phyloP scores from a whole-genome alignment of 2,888 invertebrate genomes.

The Volucella inflata region DNA sequence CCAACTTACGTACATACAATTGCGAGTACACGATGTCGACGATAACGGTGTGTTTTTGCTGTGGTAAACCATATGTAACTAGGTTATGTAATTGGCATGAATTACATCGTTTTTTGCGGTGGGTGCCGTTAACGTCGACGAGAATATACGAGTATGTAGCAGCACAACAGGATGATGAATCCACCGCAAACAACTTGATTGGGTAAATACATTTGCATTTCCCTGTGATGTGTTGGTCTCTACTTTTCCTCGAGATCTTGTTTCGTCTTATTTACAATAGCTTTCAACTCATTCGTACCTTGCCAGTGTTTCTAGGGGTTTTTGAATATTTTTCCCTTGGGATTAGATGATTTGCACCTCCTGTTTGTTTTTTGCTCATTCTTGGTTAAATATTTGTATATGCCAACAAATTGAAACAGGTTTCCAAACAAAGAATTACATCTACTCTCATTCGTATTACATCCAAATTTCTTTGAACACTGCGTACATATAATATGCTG shows the following conservation, averaged over 20 bases:
- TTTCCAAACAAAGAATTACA: no score
- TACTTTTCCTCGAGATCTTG: background rate
- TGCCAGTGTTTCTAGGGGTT: no score
- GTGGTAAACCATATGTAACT: conserved; percentile 22
- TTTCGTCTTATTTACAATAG: conserved; percentile 16
- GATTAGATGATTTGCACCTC: no score
- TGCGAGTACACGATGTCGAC: conserved; percentile 32
- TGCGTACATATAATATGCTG: no score
- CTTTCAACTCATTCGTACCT: background rate
- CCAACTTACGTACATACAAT: no score
- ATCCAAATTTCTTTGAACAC: no score
- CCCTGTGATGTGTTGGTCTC: conserved; percentile 19
- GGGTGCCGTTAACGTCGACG: conserved; percentile 32
- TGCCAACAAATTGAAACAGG: no score
- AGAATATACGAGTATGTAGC: conserved; percentile 56
- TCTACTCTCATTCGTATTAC: no score
- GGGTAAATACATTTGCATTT: conserved; percentile 74
- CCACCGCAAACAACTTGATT: conserved; percentile 73
- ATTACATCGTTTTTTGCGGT: conserved; percentile 70
- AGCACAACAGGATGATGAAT: conserved; percentile 63
- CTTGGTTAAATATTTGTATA: no score
- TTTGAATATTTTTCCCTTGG: no score
- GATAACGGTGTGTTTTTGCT: background rate
- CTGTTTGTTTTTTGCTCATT: no score
- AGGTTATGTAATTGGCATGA: conserved; percentile 73